A percentile compares a stretch with the other conserved stretches of the same genome.
phyloP scores from a whole-genome alignment of 2,113 vertebrate genomes.

The Osmerus mordax region DNA sequence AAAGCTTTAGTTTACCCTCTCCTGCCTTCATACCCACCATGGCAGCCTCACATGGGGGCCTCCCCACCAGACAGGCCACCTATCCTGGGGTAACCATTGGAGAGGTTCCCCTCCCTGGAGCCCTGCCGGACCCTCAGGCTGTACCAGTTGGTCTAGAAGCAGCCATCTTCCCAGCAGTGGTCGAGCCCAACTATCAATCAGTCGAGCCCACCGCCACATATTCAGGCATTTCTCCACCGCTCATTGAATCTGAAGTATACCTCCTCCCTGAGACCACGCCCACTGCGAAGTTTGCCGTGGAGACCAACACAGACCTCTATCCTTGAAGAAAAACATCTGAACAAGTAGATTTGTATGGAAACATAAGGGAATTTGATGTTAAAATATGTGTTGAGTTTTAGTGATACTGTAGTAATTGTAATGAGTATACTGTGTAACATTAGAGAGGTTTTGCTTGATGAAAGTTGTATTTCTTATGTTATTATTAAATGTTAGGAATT shows the following conservation, averaged over 20 bases:
- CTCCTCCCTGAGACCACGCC: slow-evolving; percentile 2
- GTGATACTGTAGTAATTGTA: too few relatives aligned
- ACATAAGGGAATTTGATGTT: too few relatives aligned
- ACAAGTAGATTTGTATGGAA: too few relatives aligned
- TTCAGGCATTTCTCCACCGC: not conserved
- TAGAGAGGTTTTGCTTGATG: too few relatives aligned
- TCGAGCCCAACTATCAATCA: slow-evolving; percentile 7
- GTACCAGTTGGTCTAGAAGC: not conserved
- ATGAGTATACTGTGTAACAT: too few relatives aligned
- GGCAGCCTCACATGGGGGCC: slow-evolving; percentile 7
- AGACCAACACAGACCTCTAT: not conserved
- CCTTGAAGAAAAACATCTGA: not conserved
- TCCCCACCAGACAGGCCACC: slow-evolving; percentile 9
- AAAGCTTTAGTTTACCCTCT: slow-evolving; percentile 8
- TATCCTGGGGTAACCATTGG: not conserved
- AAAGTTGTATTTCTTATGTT: not conserved
- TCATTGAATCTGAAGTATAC: not conserved
- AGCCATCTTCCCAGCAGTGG: slow-evolving; percentile 18
- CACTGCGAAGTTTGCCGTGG: not conserved
- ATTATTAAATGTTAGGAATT: not conserved
- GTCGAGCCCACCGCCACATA: too few relatives aligned
- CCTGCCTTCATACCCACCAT: not conserved
- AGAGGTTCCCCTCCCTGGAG: not conserved
- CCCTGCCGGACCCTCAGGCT: not conserved
- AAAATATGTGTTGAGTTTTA: not conserved